Conservation (phyloP, 2,113 vertebrate species). For the Salvelinus fontinalis region DNA sequence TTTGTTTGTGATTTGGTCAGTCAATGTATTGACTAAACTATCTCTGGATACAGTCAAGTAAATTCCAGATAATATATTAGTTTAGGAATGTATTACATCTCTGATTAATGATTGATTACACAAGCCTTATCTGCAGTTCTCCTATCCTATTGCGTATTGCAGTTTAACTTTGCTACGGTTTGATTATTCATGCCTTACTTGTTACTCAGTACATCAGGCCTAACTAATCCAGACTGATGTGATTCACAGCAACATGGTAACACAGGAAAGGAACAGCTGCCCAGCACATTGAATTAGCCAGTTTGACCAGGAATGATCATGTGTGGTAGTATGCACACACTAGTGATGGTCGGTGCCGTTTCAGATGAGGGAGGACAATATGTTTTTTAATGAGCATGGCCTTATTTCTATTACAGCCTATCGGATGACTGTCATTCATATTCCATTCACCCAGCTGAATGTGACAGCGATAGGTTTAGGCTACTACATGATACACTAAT, state of each 20-base stretch:
- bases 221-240: constrained; percentile 58
- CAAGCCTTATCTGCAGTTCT: background rate
- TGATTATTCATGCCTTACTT: constrained; percentile 60
- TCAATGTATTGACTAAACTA: background rate
- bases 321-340: constrained; percentile 18
- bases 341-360: too few species aligned
- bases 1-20: background rate
- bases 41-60: background rate
- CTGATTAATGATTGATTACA: background rate
- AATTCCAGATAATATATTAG: too few species aligned
- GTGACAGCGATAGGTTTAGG: too few species aligned
- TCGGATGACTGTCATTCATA: too few species aligned
- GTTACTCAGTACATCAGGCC: constrained; percentile 49
- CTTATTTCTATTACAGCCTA: too few species aligned
- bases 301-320: constrained; percentile 25
- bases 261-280: constrained; percentile 55
- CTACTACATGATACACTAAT: too few species aligned
- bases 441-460: too few species aligned
- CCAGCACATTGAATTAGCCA: constrained; percentile 37
- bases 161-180: constrained; percentile 8
- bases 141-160: background rate
- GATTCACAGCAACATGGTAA: constrained; percentile 45
- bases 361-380: too few species aligned
- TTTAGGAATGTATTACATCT: background rate
- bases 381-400: too few species aligned